phyloP scores from a whole-genome alignment of 2,888 invertebrate genomes.

The Norana najaformis region DNA sequence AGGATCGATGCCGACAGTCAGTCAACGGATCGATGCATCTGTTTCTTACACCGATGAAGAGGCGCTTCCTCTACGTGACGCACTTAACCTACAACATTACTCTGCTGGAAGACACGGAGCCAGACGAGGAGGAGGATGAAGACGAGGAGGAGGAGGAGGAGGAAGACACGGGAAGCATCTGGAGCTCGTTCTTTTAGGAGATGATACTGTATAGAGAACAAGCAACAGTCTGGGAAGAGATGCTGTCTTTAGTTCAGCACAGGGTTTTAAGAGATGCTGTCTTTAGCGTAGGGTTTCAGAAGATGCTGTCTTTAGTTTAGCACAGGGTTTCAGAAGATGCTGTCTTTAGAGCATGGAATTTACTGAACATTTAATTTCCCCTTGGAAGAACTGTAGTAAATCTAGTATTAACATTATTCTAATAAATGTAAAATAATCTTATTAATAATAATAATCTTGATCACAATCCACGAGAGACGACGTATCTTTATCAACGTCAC shows the following conservation, averaged over 20 bases:
- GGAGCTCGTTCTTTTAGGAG: neutral
- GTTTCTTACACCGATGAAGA: neutral
- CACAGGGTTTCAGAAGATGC: no score
- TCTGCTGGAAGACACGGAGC: neutral
- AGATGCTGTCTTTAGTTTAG: no score
- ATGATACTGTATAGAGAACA: neutral
- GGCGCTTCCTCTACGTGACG: neutral
- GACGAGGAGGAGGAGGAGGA: neutral
- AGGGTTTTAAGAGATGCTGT: no score
- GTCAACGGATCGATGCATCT: neutral
- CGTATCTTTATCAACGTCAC: no score
- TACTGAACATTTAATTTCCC: no score
- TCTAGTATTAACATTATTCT: no score
- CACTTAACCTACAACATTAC: neutral
- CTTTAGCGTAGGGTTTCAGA: neutral
- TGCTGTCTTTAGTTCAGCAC: neutral
- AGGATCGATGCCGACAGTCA: neutral
- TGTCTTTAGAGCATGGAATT: no score
- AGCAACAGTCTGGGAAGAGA: neutral
- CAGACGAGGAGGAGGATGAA: neutral
- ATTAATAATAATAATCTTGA: no score
- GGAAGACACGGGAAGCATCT: neutral
- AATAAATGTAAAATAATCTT: no score
- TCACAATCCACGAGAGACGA: no score
- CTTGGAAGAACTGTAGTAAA: no score